These are phyloP conservation scores for Brachypteracias leptosomus DNA, from an alignment of 2,113 vertebrate species.

Conservation along the genomic window DNA sequence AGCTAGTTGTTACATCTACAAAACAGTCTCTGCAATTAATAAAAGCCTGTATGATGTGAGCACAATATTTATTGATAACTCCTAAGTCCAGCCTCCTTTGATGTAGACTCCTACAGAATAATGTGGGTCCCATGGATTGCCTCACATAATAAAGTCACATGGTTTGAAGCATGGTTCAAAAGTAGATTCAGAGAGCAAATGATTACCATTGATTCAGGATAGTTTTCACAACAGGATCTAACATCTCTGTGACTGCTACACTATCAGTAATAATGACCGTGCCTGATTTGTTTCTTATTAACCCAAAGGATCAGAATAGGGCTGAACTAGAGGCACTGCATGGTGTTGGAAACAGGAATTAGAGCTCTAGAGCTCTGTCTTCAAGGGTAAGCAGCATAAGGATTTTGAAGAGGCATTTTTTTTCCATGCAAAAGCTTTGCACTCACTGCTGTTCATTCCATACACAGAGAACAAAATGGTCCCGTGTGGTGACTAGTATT, in stretches of 20 bases:
- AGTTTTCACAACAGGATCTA: neutral
- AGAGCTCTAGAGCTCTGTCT: neutral
- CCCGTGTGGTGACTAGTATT: neutral
- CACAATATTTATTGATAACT: neutral
- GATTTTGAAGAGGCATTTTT: neutral
- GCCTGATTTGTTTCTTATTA: neutral
- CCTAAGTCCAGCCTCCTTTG: neutral
- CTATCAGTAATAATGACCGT: neutral
- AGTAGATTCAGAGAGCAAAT: neutral
- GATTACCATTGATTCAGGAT: neutral
- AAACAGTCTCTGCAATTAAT: neutral
- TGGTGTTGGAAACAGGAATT: neutral
- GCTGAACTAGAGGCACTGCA: neutral
- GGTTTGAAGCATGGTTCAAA: neutral
- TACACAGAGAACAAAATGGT: neutral
- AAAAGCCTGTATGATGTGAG: neutral
- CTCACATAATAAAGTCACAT: neutral
- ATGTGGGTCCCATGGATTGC: neutral
- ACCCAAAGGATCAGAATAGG: neutral
- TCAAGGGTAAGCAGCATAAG: neutral
- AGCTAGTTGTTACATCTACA: neutral
- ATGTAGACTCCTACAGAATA: neutral
- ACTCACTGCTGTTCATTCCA: neutral
- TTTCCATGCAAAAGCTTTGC: neutral
- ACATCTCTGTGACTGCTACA: neutral